Percentiles rank a stretch among this genome's conserved stretches.
Evolutionary conservation across 30 jellyfish, hydroid and myxozoan genomes (phyloP).

Genomic region (Catostylus mosaicus): DNA sequence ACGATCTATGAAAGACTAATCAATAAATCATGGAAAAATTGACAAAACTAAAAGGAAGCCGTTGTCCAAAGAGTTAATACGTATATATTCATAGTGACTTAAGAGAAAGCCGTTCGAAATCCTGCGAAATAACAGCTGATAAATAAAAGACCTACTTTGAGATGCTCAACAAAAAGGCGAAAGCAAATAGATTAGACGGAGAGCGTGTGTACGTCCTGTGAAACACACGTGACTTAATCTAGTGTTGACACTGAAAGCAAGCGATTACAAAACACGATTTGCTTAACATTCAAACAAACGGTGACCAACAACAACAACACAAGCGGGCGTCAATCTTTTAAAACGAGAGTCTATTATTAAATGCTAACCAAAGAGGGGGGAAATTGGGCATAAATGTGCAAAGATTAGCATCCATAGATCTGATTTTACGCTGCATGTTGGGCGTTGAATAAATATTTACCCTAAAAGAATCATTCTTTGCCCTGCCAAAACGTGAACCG

Average conservation of each 20-base stretch:
- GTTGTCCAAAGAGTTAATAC: neutral
- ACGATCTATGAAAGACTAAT: conserved; percentile 1
- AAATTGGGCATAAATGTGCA: no score
- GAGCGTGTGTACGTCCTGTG: conserved; percentile 49
- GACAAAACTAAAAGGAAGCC: neutral
- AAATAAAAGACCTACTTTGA: conserved; percentile 22
- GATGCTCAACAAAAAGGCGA: conserved; percentile 11
- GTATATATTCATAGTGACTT: conserved; percentile 15
- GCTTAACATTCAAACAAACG: neutral
- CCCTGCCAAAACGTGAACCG: no score
- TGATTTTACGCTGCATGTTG: no score
- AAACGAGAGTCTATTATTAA: no score
- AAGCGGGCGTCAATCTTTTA: neutral
- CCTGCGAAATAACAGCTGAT: conserved; percentile 41
- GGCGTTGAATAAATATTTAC: no score
- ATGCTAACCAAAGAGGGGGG: no score
- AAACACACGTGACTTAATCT: conserved; percentile 46
- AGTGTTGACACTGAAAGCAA: conserved; percentile 25
- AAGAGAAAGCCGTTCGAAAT: conserved; percentile 21
- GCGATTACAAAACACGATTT: neutral
- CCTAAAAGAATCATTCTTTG: no score
- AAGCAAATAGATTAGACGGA: conserved; percentile 23
- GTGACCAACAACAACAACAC: neutral
- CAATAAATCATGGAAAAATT: neutral
- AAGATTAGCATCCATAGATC: no score